Percentiles rank a stretch among this genome's conserved stretches.
phyloP scores from a whole-genome alignment of 2,888 invertebrate genomes.

The Aelia acuminata region DNA sequence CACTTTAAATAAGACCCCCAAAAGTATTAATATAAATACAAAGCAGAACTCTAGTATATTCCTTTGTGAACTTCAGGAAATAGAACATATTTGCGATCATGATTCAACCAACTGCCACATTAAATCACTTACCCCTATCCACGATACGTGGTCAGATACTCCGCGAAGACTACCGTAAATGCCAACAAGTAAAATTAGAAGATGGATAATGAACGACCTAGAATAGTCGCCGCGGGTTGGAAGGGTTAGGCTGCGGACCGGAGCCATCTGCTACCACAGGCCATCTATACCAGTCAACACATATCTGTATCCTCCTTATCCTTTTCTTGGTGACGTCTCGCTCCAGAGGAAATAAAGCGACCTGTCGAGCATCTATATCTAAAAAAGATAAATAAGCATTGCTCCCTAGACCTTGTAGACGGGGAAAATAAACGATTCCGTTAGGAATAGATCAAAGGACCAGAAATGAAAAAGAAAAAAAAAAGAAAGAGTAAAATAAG shows the following conservation, averaged over 20 bases:
- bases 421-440: neutral
- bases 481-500: too few relatives aligned
- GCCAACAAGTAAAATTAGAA: slow-evolving; percentile 9
- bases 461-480: neutral
- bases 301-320: neutral
- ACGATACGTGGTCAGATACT: neutral
- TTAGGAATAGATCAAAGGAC: slow-evolving; percentile 16
- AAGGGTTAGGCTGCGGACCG: neutral
- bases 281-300: neutral
- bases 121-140: neutral
- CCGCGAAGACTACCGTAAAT: neutral
- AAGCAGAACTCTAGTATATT: too few relatives aligned
- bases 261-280: neutral
- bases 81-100: neutral
- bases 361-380: neutral
- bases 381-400: neutral
- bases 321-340: neutral
- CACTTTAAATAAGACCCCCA: too few relatives aligned
- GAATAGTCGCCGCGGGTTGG: neutral
- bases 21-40: too few relatives aligned
- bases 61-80: neutral
- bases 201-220: slow-evolving; percentile 14
- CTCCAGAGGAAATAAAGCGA: neutral
- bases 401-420: neutral
- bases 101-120: neutral